Evolutionary conservation across 2,888 invertebrate species (phyloP), one percentile per base, ranked within the genome.

Genomic region (Xylocampa areola): DNA sequence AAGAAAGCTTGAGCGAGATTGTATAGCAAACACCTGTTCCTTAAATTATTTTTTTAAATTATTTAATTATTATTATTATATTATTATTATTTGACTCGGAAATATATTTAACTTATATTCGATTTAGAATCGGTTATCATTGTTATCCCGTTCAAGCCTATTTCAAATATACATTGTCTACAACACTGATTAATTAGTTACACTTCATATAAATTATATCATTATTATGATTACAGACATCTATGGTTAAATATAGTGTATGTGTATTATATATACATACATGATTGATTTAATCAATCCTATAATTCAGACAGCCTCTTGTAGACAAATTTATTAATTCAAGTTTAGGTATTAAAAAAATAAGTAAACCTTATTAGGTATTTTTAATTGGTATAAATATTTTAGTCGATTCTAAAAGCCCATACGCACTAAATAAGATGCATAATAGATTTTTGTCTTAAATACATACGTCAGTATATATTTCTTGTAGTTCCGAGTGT

Each of bases 221-320:
- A n/a, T 25, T 16, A 39, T 17, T 11, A 33, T 29, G 8, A 47
- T 43, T 59, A 52, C 35, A 62, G 40, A 65, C 40, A 65, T 45
- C 36, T 50, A 65, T 36, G 16, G n/a, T 60, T 36, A 40, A 40
- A 29, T 53, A 35, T 11, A 6, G 8, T 43, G 8, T 32, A 49
- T 32, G 25, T 17, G 6, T 10, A 27, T 29, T 29, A 14, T 29
- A 25, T 11, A 17, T 10, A 32, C 14, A 36, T 29, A 29, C 13
- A 25, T 39, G 13, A 43, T 48, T 45, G 44, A 66, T 62, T 47
- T 32, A 2, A 62, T 55, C 35, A 50, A 55, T 50, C 0, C 30
- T 35, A 39, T 45, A 11, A 47, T 47, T 33, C 5, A 47, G 10
- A 32, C 32, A 49, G 25, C 40, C 21, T 27, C 27, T 30, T 19